phyloP scores from a whole-genome alignment of 2,113 vertebrate species.

The Cheilinus undulatus region DNA sequence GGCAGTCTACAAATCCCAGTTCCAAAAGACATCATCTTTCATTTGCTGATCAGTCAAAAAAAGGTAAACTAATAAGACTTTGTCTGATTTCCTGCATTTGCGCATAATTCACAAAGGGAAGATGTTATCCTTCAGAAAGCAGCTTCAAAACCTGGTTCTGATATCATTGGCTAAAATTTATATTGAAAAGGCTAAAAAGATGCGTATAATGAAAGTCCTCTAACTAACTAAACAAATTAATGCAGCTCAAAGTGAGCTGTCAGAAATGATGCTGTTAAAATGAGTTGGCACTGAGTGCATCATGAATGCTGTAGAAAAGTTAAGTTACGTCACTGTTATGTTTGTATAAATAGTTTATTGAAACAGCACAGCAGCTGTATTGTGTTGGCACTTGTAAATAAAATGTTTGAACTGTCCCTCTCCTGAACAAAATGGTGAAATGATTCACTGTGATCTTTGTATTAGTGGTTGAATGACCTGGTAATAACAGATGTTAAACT shows the following conservation, averaged over 20 bases:
- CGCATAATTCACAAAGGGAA: too few relatives aligned
- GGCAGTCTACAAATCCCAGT: too few relatives aligned
- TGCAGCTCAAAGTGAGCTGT: not conserved
- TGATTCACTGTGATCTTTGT: not conserved
- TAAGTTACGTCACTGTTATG: not conserved
- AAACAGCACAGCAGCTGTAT: not conserved
- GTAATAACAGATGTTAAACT: not conserved
- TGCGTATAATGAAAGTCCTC: not conserved
- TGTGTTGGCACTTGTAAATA: constrained; percentile 36
- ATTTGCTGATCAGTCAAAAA: too few relatives aligned
- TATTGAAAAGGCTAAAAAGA: not conserved
- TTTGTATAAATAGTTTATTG: not conserved
- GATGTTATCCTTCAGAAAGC: too few relatives aligned
- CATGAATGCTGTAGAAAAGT: not conserved
- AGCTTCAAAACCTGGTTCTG: too few relatives aligned
- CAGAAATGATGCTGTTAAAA: not conserved
- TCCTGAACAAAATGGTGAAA: not conserved
- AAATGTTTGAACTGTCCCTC: not conserved
- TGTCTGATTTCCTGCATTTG: too few relatives aligned
- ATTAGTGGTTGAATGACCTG: not conserved
- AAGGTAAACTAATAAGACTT: too few relatives aligned
- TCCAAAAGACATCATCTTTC: too few relatives aligned
- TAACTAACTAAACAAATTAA: too few relatives aligned
- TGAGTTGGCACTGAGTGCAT: constrained; percentile 24
- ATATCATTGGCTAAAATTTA: too few relatives aligned